A percentile compares a stretch with the other conserved stretches of the same genome.
Evolutionary conservation across 2,797 vertebrate species (phyloP).

Genomic region (Melanogrammus aeglefinus): DNA sequence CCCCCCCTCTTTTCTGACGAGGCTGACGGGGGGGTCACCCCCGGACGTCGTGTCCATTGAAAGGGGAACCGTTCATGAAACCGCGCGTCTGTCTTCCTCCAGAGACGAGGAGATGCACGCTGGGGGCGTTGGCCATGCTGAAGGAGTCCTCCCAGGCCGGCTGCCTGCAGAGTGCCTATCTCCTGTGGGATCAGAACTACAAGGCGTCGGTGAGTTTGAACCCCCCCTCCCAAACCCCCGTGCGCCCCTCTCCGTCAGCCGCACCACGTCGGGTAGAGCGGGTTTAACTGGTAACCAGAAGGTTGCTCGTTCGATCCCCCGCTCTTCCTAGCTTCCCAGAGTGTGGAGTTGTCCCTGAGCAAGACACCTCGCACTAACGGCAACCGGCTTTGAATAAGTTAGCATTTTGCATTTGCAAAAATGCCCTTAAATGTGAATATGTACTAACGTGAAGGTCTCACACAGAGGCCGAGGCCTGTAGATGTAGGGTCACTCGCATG

Average conservation of each 20-base stretch:
- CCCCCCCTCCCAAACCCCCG: neutral
- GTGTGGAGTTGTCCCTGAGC: too few species aligned
- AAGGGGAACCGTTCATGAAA: neutral
- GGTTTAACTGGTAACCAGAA: too few species aligned
- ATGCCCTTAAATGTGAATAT: too few species aligned
- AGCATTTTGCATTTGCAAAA: too few species aligned
- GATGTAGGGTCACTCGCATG: neutral
- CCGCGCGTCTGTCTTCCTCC: slow-evolving; percentile 13
- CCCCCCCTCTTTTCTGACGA: too few species aligned
- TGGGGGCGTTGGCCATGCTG: slow-evolving; percentile 81
- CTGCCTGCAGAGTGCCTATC: slow-evolving; percentile 89
- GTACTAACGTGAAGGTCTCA: neutral
- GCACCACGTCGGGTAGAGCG: neutral
- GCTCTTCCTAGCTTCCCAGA: too few species aligned
- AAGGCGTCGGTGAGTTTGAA: slow-evolving; percentile 80
- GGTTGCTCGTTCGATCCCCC: too few species aligned
- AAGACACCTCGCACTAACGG: too few species aligned
- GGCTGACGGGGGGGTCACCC: too few species aligned
- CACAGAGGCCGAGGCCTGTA: neutral
- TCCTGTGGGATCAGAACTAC: slow-evolving; percentile 88
- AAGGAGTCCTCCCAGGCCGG: slow-evolving; percentile 85
- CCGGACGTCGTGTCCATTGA: too few species aligned
- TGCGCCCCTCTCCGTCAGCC: neutral
- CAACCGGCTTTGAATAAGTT: too few species aligned
- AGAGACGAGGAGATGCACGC: slow-evolving; percentile 83